These are phyloP conservation scores for Synanthedon andrenaeformis DNA, from an alignment of 2,888 invertebrate genomes.

Conservation along the genomic window DNA sequence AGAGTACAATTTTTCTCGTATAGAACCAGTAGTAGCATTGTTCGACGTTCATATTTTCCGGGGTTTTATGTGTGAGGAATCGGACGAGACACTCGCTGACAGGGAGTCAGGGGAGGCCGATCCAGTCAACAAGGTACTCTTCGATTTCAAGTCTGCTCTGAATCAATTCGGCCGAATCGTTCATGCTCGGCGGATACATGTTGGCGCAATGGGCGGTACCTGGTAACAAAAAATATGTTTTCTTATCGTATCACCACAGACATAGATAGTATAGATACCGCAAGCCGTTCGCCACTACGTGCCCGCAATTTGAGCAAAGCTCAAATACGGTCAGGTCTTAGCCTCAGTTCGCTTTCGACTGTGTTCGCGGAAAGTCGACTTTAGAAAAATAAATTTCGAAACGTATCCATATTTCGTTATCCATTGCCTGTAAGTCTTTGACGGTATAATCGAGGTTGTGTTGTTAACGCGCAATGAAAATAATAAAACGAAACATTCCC, in stretches of 20 bases:
- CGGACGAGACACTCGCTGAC: constrained; percentile 5
- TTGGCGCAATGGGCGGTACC: constrained; percentile 96
- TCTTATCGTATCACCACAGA: background rate
- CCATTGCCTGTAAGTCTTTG: too few species aligned
- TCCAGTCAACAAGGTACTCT: constrained; percentile 71
- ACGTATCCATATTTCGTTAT: too few species aligned
- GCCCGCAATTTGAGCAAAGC: too few species aligned
- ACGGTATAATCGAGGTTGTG: too few species aligned
- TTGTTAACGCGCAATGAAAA: too few species aligned
- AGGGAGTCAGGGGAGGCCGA: constrained; percentile 14
- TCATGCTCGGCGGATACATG: constrained; percentile 82
- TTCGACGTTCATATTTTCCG: background rate
- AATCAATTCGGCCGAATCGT: constrained; percentile 76
- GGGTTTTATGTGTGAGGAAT: constrained; percentile 4
- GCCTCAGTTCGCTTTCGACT: too few species aligned
- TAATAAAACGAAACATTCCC: too few species aligned
- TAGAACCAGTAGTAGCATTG: background rate
- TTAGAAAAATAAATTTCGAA: too few species aligned
- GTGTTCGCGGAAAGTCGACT: too few species aligned
- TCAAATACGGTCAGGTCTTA: too few species aligned
- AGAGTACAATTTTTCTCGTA: background rate
- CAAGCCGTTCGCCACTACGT: too few species aligned
- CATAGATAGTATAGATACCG: too few species aligned
- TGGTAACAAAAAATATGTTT: constrained; percentile 28
- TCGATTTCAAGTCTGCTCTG: constrained; percentile 76